A percentile compares a stretch with the other conserved stretches of the same genome.
Evolutionary conservation across 2,797 vertebrate genomes (phyloP).

Genomic region (Sus cebifrons): DNA sequence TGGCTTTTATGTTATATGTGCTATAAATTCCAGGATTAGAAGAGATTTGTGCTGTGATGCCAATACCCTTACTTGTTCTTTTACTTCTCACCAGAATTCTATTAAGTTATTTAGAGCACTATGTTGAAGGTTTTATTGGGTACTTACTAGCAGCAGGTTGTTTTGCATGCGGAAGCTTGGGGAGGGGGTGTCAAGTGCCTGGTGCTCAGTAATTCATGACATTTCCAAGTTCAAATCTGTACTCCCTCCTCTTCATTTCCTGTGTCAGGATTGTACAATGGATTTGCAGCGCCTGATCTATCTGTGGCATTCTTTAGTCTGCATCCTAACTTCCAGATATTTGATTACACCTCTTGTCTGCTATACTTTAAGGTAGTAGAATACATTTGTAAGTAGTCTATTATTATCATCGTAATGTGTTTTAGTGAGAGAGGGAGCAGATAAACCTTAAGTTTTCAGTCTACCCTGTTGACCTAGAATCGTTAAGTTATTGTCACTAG

Average conservation of each 20-base stretch:
- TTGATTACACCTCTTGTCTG: neutral
- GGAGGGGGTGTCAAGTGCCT: neutral
- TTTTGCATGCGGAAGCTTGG: neutral
- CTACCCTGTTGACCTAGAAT: neutral
- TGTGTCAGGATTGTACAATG: neutral
- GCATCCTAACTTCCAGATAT: neutral
- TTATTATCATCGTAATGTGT: neutral
- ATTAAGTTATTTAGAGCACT: neutral
- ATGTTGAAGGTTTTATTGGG: neutral
- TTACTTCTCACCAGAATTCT: constrained; percentile 36
- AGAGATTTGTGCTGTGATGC: neutral
- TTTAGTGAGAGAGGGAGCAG: neutral
- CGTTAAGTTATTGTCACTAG: neutral
- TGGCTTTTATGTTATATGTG: neutral
- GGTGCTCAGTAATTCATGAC: neutral
- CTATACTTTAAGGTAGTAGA: neutral
- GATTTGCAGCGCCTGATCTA: neutral
- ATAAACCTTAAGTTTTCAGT: neutral
- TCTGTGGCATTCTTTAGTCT: neutral
- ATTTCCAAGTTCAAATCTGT: constrained; percentile 30
- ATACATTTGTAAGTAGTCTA: neutral
- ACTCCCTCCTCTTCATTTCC: constrained; percentile 3
- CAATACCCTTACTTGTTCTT: neutral
- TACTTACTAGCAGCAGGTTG: neutral
- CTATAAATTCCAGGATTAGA: constrained; percentile 34